Conservation (phyloP, 2,113 vertebrate species). For the rat (Rattus norvegicus) region GRCr8 NC_086027.1:19445001-19445500, state of each 20-base stretch:
- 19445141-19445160: conserved; percentile 75
- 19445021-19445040: neutral
- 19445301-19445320: neutral
- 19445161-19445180: conserved; percentile 65
- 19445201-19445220: conserved; percentile 88
- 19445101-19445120: neutral
- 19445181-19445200: conserved; percentile 76
- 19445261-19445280: conserved; percentile 77
- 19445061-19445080: neutral
- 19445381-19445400: neutral
- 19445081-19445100: neutral
- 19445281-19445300: neutral
- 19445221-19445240: conserved; percentile 83
- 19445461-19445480: neutral
- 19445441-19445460: neutral
- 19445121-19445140: conserved; percentile 42
- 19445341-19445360: neutral
- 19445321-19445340: neutral
- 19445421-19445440: neutral
- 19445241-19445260: conserved; percentile 82
- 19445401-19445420: neutral
- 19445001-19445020: neutral
- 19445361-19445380: neutral
- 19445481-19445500: neutral
- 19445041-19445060: neutral